Base-by-base conservation (phyloP, 2,113 vertebrate species). In the Heterotilapia buettikoferi region DNA sequence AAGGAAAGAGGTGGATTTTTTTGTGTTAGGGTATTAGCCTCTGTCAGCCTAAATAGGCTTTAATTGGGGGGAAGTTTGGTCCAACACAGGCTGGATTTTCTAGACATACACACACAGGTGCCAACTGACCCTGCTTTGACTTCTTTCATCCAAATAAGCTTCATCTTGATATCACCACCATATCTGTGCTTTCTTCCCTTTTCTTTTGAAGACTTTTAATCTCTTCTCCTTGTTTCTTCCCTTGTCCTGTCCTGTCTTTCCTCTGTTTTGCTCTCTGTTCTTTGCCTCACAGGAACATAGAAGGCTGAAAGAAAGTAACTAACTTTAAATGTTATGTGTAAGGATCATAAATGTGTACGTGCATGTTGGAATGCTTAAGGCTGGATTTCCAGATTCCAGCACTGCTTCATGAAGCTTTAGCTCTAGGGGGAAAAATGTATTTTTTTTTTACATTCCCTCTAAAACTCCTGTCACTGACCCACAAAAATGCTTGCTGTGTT, bases 381-480 rank as follows among this genome's bases (percentile, higher is more conserved):
- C 85, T 89, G 90, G 92, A 90, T 94, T 94, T 94, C n/a, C 89
- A 93, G 83, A 91, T 94, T 93, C 91, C 88, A 90, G 76, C 2
- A 73, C 80, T 57, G 83, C 89, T 89, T 93, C 93, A 53, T 73
- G 50, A 82, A 92, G 89, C 84, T 92, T 93, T 92, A 88, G 76
- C 56, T 84, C 47, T 53, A 38, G 33, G 33, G 63, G 33, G 19
- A 3, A 40, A 31, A 54, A 66, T 83, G 4, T 82, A 47, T 2
- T 68, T 38, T 73, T 38, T 73, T 56, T 84, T 88, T 5, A 87
- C 82, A 81, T 90, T 54, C 87, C 89, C 59, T 80, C 56, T 73
- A 24, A 79, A 85, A 71, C 31, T 57, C 88, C 14, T 71, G 33
- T 12, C 9, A 47, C 50, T 50, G 5, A 73, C 61, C 12, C 31